phyloP scores from a whole-genome alignment of 2,797 vertebrate species.

The Melanotaenia parkinsoni region DNA sequence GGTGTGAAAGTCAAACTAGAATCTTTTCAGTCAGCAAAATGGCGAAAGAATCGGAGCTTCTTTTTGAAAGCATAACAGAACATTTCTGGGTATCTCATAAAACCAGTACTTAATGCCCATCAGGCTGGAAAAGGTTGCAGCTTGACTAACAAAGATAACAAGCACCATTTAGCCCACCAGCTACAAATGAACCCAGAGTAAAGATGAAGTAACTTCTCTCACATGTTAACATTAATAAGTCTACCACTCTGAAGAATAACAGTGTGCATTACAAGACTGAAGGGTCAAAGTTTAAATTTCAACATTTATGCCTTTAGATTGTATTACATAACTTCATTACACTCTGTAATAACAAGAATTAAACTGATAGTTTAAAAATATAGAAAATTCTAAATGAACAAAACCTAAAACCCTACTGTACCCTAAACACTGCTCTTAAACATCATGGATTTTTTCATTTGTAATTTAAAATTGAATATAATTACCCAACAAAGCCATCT shows the following conservation, averaged over 20 bases:
- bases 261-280: no score
- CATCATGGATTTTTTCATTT: background rate
- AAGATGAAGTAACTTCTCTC: no score
- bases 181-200: no score
- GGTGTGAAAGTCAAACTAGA: background rate
- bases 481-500: constrained; percentile 81
- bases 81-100: background rate
- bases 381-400: background rate
- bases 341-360: background rate
- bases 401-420: background rate
- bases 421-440: background rate
- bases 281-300: background rate
- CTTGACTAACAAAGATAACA: no score
- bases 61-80: background rate
- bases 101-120: background rate
- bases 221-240: background rate
- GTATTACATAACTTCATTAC: background rate
- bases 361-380: background rate
- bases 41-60: no score
- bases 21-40: background rate
- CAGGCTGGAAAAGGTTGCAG: background rate
- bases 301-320: background rate
- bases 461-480: background rate
- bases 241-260: no score
- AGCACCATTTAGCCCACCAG: no score